phyloP scores from a whole-genome alignment of 2,888 invertebrate genomes.

The Cephus pulcher region DNA sequence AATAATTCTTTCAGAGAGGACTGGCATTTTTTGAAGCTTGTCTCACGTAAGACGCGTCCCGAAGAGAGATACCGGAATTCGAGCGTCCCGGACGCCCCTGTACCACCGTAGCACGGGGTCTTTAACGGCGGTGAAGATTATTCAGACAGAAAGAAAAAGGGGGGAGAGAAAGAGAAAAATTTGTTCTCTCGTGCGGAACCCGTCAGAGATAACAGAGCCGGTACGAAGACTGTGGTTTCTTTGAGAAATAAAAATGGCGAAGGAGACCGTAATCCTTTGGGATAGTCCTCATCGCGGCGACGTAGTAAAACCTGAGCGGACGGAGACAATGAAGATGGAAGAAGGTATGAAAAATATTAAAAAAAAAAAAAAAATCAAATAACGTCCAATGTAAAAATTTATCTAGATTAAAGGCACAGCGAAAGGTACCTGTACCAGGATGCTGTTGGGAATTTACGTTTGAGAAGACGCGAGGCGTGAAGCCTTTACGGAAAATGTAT shows the following conservation, averaged over 20 bases:
- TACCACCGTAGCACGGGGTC: not conserved
- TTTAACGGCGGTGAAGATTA: not conserved
- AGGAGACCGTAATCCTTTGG: not conserved
- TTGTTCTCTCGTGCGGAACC: not conserved
- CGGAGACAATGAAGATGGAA: not conserved
- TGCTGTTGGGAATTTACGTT: not conserved
- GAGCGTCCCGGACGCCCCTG: not conserved
- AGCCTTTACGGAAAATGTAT: not conserved
- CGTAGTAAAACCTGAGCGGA: not conserved
- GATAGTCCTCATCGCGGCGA: not conserved
- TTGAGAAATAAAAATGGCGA: slow-evolving; percentile 1
- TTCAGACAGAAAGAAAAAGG: not conserved
- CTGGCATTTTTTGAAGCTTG: not conserved
- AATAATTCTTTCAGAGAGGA: not conserved
- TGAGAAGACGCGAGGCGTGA: not conserved
- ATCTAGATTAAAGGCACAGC: not conserved
- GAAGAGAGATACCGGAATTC: not conserved
- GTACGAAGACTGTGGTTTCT: not conserved
- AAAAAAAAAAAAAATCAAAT: not conserved
- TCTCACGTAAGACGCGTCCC: not conserved
- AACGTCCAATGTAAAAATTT: not conserved
- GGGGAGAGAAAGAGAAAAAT: slow-evolving; percentile 1
- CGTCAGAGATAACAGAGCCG: not conserved
- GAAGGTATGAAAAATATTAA: not conserved
- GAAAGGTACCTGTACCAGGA: not conserved